Evolutionary conservation across 2,888 invertebrate species (phyloP).

Genomic region (Diaphora mendica): DNA sequence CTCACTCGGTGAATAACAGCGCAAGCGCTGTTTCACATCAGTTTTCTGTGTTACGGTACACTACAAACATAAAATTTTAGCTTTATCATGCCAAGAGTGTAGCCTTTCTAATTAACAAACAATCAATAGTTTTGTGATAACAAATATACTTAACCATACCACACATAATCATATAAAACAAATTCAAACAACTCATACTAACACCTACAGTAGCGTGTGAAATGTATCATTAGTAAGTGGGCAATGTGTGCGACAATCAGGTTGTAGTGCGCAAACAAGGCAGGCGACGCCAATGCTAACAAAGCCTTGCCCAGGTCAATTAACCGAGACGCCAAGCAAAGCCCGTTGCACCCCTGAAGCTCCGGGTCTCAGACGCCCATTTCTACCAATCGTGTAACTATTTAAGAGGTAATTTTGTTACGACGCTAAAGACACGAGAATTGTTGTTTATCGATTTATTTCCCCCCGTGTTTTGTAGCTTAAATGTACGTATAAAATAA

Average conservation of each 20-base stretch:
- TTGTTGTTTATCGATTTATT: conserved; percentile 14
- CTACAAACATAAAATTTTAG: background rate
- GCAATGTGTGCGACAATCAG: conserved; percentile 62
- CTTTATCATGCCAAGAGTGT: background rate
- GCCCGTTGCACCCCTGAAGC: conserved; percentile 35
- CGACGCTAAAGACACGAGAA: conserved; percentile 1
- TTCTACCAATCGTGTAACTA: conserved; percentile 20
- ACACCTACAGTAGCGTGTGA: background rate
- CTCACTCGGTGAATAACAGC: too few species aligned
- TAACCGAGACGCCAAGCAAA: conserved; percentile 61
- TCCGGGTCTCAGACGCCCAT: conserved; percentile 23
- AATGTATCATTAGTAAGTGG: conserved; percentile 37
- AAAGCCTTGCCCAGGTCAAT: conserved; percentile 65
- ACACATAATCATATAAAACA: background rate
- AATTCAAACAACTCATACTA: background rate
- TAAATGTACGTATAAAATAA: background rate
- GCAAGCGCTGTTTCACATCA: too few species aligned
- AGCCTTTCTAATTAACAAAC: background rate
- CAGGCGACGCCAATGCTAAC: conserved; percentile 71
- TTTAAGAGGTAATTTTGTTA: conserved; percentile 16
- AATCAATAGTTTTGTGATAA: background rate
- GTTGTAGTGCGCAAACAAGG: conserved; percentile 66
- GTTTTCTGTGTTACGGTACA: too few species aligned
- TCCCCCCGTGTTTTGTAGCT: background rate
- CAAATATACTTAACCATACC: too few species aligned